Conservation (phyloP, 1,140 invertebrate species). For the Ridgeia piscesae region DNA sequence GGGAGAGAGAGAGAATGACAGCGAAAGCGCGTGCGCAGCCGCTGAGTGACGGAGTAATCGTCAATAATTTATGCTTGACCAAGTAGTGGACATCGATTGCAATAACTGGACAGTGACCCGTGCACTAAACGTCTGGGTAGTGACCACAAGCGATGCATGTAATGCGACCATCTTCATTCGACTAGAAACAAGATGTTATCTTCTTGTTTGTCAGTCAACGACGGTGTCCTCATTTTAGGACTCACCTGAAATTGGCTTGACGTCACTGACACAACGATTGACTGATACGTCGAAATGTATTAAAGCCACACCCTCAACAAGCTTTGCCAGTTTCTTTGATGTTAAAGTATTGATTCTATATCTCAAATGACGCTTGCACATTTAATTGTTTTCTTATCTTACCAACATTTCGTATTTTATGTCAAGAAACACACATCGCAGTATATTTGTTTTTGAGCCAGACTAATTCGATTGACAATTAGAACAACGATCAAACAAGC, state of each 20-base stretch:
- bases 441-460: no score
- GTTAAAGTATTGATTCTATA: no score
- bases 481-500: no score
- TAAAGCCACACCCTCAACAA: no score
- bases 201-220: background rate
- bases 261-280: background rate
- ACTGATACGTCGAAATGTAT: background rate
- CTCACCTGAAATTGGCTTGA: background rate
- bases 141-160: background rate
- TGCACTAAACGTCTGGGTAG: background rate
- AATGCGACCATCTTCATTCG: background rate
- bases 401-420: no score
- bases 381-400: no score
- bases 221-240: background rate
- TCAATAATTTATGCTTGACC: background rate
- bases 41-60: background rate
- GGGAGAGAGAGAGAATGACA: no score
- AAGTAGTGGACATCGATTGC: background rate
- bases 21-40: no score
- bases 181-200: background rate
- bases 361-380: no score
- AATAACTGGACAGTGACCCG: background rate
- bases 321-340: no score
- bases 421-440: no score
- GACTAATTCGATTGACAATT: no score